Conservation (phyloP, 2,797 vertebrate species). For the Anguilla obscura region DNA sequence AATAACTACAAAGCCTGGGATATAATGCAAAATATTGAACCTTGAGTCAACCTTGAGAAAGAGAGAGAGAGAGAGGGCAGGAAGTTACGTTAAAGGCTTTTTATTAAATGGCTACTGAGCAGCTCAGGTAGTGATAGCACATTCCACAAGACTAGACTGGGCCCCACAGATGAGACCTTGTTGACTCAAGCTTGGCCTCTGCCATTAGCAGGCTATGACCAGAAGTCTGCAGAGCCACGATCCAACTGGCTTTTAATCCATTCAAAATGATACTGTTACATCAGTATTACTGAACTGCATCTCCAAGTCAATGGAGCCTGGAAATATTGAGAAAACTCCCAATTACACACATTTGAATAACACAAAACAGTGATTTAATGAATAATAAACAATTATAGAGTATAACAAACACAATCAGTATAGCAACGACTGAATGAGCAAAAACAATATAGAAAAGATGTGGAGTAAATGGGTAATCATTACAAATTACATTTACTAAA, state of each 20-base stretch:
- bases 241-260: neutral
- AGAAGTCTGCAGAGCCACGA: neutral
- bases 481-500: neutral
- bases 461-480: neutral
- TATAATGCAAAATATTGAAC: neutral
- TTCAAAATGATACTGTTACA: neutral
- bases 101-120: neutral
- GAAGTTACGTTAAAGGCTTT: neutral
- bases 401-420: slow-evolving; percentile 3
- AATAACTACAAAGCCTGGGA: neutral
- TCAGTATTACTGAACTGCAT: neutral
- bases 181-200: neutral
- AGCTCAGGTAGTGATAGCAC: neutral
- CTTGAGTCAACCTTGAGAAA: slow-evolving; percentile 29
- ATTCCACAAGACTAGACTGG: neutral
- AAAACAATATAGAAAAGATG: neutral
- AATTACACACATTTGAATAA: slow-evolving; percentile 7
- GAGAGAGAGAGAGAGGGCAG: slow-evolving; percentile 27
- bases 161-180: neutral
- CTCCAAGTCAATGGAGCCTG: neutral
- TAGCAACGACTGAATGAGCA: neutral
- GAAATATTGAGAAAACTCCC: slow-evolving; percentile 9
- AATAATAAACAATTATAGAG: slow-evolving; percentile 2
- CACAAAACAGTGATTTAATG: slow-evolving; percentile 21
- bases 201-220: neutral